phyloP scores from a whole-genome alignment of 2,888 invertebrate genomes.

The Campopleginae sp. region DNA sequence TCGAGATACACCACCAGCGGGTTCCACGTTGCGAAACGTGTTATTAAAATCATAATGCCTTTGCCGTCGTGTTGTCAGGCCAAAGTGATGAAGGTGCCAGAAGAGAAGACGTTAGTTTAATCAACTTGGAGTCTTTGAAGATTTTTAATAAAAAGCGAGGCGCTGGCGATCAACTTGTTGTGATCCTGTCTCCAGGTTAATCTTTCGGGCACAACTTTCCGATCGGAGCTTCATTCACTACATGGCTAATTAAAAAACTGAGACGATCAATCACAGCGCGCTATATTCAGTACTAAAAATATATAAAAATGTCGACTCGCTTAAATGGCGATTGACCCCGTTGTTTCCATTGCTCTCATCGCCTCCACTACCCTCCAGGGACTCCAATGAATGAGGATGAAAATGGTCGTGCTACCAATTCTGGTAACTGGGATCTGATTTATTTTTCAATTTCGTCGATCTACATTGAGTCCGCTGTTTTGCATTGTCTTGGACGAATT shows the following conservation, averaged over 20 bases:
- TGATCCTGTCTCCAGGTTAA: neutral
- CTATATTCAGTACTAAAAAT: neutral
- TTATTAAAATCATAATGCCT: slow-evolving; percentile 49
- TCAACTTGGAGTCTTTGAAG: neutral
- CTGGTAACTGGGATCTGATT: slow-evolving; percentile 1
- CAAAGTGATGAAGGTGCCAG: neutral
- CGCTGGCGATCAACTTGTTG: neutral
- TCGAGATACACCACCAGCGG: neutral
- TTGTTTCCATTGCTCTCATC: neutral
- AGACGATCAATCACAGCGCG: neutral
- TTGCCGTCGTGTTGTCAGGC: slow-evolving; percentile 4
- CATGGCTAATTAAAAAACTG: neutral
- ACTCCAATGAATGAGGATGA: neutral
- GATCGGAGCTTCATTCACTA: neutral
- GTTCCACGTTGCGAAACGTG: slow-evolving; percentile 15
- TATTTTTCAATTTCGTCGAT: slow-evolving; percentile 75
- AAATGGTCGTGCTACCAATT: neutral
- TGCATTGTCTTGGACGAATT: slow-evolving; percentile 88
- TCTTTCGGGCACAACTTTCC: neutral
- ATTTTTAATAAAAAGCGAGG: neutral
- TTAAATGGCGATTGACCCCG: neutral
- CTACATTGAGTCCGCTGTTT: slow-evolving; percentile 86
- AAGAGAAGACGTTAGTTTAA: neutral
- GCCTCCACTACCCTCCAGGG: neutral
- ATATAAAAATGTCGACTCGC: neutral